Evolutionary conservation across 2,113 vertebrate species (phyloP), one percentile per base, ranked within the genome.

Genomic region (Gobio gobio): DNA sequence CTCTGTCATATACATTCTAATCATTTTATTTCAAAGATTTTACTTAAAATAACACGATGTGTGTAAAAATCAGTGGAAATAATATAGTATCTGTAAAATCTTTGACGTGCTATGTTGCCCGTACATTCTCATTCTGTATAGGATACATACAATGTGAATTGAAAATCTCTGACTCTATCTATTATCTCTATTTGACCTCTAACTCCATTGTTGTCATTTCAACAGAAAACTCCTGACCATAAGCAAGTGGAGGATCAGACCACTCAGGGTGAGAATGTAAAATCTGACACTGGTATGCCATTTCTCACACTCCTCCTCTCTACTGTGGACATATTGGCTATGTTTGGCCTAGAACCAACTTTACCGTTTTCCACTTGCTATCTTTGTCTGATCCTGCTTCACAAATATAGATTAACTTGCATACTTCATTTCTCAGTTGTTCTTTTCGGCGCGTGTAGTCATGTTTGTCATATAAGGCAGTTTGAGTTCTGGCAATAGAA

Each of bases 181-280:
- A 22, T 47, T 10, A 51, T 18, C 45, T 9, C 24, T 47, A 4
- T 54, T 76, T 49, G 18, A 40, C 18, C 22, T 70, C 4, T 43
- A 43, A 72, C 68, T 72, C 36, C 2, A 12, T 66, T 81, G n/a
- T 81, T 10, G 22, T 64, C 18, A 66, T 72, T 83, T 83, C 12
- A n/a, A 72, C 33, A 83, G 81, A 83, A 68, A 72, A 58, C 49
- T 14, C 33, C 29, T 5, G 49, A 56, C 9, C 33, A 16, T 26
- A 73, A 49, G 61, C 85, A 24, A 18, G 26, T 56, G 18, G 79
- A 86, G 29, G 49, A 84, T 33, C 77, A 78, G 5, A 24, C 68
- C 40, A 9, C 24, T 80, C 33, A 0, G 4, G 58, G n/a, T 26
- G 33, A 63, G 22, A 40, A 58, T 24, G 18, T 59, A 54, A n/a